Evolutionary conservation across 2,888 invertebrate species (phyloP), one percentile per base, ranked within the genome.

Genomic region (Parnassius mnemosyne): DNA sequence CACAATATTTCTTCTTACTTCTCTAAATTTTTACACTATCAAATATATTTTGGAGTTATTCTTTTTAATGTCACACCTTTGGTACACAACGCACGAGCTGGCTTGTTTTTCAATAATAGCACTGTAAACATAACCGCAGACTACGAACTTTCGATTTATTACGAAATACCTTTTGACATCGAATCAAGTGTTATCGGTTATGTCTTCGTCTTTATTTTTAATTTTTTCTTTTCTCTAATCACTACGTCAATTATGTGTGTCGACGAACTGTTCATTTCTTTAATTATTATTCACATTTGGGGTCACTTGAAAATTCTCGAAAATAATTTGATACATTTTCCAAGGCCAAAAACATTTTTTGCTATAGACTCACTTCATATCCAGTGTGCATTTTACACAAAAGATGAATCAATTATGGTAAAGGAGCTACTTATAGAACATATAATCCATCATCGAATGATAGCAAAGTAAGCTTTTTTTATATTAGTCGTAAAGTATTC

Each of bases 241-340:
- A 51, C 16, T 7, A 51, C 57, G n/a, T 51, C 16, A 3, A 25
- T 42, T 2, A 51, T 51, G 53, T 57, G 57, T 25, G 13, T 57
- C 11, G 44, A 52, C 46, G 16, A 63, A 49, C 25, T 53, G 10
- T 54, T 54, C 2, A 49, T 53, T n/a, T 59, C 58, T 42, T 55
- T 60, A 10, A 56, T 60, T 34, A 47, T 63, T 49, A 53, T 68
- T 10, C 66, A 66, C 53, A 49, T 66, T 57, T 66, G 66, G 68
- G 68, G 68, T 0, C 68, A 68, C 16, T 47, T 66, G 34, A 68
- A 68, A 58, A 68, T 66, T 20, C 53, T 68, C 9, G 59, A 58
- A 49, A 10, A 68, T 41, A 63, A 60, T n/a, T 57, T 66, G 3
- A 61, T 53, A 7, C 54, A 46, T 11, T 65, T 66, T 47, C 66